A percentile compares a stretch with the other conserved stretches of the same genome.
phyloP scores from a whole-genome alignment of 2,797 vertebrate genomes.

The Myripristis jacobus region DNA sequence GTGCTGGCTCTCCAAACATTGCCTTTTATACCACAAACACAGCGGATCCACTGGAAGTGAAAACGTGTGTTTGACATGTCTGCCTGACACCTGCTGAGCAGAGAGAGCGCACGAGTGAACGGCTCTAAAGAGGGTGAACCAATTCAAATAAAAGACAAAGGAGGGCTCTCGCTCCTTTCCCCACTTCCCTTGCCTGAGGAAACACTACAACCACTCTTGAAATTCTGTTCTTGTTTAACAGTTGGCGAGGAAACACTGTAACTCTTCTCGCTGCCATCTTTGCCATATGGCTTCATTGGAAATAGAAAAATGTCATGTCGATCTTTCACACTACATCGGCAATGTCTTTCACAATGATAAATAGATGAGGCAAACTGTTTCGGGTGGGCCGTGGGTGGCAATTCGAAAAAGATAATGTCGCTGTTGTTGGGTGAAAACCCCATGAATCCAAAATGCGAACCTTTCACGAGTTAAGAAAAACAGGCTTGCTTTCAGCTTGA shows the following conservation, averaged over 20 bases:
- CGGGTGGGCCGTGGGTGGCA: not conserved
- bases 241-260: constrained; percentile 38
- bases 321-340: not conserved
- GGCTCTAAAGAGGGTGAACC: constrained; percentile 10
- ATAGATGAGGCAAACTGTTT: constrained; percentile 10
- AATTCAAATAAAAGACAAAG: constrained; percentile 42
- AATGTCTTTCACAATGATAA: constrained; percentile 14
- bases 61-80: constrained; percentile 24
- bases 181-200: constrained; percentile 17
- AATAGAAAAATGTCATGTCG: not conserved
- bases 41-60: constrained; percentile 10
- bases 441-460: too few species aligned
- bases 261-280: constrained; percentile 41
- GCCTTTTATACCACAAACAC: constrained; percentile 8
- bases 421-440: too few species aligned
- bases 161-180: not conserved
- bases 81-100: constrained; percentile 28
- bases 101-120: not conserved
- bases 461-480: not conserved
- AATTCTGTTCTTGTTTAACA: constrained; percentile 47
- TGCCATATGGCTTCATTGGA: constrained; percentile 29
- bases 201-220: constrained; percentile 7
- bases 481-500: not conserved
- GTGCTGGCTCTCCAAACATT: constrained; percentile 7
- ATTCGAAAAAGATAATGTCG: not conserved